A percentile compares a stretch with the other conserved stretches of the same genome.
phyloP scores from a whole-genome alignment of 2,888 invertebrate species.

The Psylliodes chrysocephalus region DNA sequence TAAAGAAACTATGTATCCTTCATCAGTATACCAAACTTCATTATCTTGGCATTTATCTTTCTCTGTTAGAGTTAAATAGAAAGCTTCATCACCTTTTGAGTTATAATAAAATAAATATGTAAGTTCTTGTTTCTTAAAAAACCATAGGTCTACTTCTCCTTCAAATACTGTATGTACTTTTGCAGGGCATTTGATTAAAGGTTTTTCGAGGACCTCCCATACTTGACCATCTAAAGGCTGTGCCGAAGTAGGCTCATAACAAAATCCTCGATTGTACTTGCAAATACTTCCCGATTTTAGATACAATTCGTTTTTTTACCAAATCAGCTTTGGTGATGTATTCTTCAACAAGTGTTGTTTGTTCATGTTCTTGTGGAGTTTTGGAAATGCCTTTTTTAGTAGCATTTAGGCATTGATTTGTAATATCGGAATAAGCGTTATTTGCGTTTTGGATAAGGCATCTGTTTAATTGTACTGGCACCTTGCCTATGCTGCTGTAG shows the following conservation, averaged over 20 bases:
- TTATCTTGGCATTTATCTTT: conserved; percentile 22
- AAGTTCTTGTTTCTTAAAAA: conserved; percentile 10
- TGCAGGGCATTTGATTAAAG: conserved; percentile 20
- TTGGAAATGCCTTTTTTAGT: conserved; percentile 23
- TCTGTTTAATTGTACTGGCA: conserved; percentile 24
- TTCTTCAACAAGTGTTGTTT: conserved; percentile 25
- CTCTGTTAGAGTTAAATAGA: conserved; percentile 12
- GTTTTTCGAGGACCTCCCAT: conserved; percentile 22
- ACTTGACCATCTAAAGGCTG: conserved; percentile 22
- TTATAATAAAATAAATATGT: conserved; percentile 26
- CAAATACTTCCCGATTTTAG: conserved; percentile 25
- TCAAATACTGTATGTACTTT: conserved; percentile 19
- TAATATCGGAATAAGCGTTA: conserved; percentile 27
- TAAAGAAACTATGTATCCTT: conserved; percentile 24
- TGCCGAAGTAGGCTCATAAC: conserved; percentile 30
- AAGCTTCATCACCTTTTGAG: conserved; percentile 11
- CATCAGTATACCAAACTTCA: conserved; percentile 24
- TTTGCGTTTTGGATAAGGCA: conserved; percentile 23
- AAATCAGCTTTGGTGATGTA: conserved; percentile 27
- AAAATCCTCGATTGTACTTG: conserved; percentile 34
- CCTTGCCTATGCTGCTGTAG: conserved; percentile 22
- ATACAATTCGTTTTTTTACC: conserved; percentile 20
- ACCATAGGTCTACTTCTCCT: conserved; percentile 33
- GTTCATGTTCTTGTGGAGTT: too few relatives aligned
- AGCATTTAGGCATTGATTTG: conserved; percentile 26